phyloP scores from a whole-genome alignment of 1,140 invertebrate species.

The Physella acuta region DNA sequence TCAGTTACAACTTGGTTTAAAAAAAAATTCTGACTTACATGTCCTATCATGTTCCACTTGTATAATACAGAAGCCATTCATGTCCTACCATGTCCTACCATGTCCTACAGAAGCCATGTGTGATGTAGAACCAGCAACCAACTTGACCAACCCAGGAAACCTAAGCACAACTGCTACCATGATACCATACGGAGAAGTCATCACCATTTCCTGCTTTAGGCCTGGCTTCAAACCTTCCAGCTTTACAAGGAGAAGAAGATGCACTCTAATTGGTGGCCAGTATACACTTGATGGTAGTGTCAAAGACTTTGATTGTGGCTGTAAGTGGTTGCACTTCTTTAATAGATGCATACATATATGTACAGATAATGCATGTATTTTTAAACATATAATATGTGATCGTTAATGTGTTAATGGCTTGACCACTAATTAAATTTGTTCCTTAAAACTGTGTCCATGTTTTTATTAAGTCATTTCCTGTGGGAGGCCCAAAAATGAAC shows the following conservation, averaged over 20 bases:
- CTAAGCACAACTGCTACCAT: not conserved
- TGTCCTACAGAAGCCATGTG: constrained; percentile 4
- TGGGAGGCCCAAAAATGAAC: constrained; percentile 1
- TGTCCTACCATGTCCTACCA: too few species aligned
- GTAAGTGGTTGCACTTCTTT: not conserved
- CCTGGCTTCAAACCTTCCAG: not conserved
- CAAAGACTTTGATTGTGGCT: constrained; percentile 10
- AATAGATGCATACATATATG: not conserved
- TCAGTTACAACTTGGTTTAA: too few species aligned
- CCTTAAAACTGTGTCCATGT: too few species aligned
- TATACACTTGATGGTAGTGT: constrained; percentile 10
- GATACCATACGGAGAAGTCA: not conserved
- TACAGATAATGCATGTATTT: too few species aligned
- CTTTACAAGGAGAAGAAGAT: not conserved
- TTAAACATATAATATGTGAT: too few species aligned
- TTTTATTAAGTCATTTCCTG: constrained; percentile 5
- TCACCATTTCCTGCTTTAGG: not conserved
- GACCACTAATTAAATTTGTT: too few species aligned
- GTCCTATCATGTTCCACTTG: too few species aligned
- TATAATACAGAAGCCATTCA: too few species aligned
- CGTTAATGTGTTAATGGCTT: too few species aligned
- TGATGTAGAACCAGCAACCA: not conserved
- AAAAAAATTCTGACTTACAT: too few species aligned
- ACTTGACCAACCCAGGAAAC: not conserved
- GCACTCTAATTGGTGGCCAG: not conserved